These are phyloP conservation scores for Aphis craccivora DNA, from an alignment of 1,140 invertebrate species.

Conservation along the genomic window DNA sequence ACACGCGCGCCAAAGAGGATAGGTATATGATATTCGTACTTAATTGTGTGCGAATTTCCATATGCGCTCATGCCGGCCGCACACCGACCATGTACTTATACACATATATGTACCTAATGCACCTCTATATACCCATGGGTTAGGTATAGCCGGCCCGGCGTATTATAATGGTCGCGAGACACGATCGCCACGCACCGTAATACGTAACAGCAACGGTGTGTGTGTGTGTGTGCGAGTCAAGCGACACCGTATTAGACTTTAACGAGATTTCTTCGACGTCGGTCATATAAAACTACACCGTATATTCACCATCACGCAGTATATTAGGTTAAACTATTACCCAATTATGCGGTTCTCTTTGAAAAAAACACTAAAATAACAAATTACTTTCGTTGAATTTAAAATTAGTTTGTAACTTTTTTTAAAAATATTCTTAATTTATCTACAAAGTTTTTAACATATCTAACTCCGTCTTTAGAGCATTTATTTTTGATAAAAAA, in stretches of 20 bases:
- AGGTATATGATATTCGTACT: neutral
- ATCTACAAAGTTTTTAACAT: no score
- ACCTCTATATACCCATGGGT: neutral
- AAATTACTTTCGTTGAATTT: no score
- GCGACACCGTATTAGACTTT: neutral
- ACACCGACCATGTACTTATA: no score
- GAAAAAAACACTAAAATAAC: no score
- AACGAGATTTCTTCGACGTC: conserved; percentile 12
- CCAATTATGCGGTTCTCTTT: no score
- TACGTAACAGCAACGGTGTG: neutral
- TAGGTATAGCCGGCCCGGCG: neutral
- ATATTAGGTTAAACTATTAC: no score
- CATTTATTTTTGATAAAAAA: no score
- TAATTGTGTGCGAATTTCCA: conserved; percentile 15
- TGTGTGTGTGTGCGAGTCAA: neutral
- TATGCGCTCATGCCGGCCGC: neutral
- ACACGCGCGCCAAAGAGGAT: no score
- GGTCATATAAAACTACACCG: neutral
- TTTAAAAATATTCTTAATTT: no score
- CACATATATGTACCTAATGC: neutral
- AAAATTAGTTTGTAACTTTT: no score
- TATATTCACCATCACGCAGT: no score
- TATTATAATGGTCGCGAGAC: conserved; percentile 7
- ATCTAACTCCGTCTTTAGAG: no score
- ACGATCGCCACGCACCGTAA: neutral